Evolutionary conservation across 2,888 invertebrate species (phyloP).

Genomic region (Lymantria monacha): DNA sequence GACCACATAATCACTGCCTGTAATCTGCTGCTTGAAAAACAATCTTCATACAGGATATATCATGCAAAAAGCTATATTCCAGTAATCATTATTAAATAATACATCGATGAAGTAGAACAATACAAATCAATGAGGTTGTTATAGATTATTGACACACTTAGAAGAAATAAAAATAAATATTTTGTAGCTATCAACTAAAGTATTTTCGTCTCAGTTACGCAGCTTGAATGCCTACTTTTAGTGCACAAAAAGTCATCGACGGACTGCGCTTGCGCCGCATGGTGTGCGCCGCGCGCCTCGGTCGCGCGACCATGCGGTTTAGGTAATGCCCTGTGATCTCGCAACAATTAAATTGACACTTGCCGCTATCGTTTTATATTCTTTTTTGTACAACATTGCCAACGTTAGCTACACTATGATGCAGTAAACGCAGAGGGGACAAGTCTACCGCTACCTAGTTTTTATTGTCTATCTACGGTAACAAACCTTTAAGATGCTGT

Average conservation of each 20-base stretch:
- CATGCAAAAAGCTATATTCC: too few relatives aligned
- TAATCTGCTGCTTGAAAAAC: too few relatives aligned
- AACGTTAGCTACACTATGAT: neutral
- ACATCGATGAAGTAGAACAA: neutral
- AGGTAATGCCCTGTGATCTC: constrained; percentile 8
- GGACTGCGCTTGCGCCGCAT: constrained; percentile 7
- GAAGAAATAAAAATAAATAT: constrained; percentile 1
- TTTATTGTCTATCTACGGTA: too few relatives aligned
- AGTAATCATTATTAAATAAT: too few relatives aligned
- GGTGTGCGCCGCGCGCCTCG: neutral
- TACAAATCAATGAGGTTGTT: neutral
- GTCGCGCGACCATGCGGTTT: constrained; percentile 4
- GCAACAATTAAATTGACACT: constrained; percentile 15
- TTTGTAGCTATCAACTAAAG: constrained; percentile 3
- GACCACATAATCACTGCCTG: too few relatives aligned
- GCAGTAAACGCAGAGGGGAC: too few relatives aligned
- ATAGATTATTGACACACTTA: neutral
- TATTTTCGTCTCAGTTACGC: constrained; percentile 28
- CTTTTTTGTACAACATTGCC: neutral
- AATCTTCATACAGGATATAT: too few relatives aligned
- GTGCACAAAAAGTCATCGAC: constrained; percentile 30
- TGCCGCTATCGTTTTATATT: neutral
- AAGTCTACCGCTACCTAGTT: too few relatives aligned
- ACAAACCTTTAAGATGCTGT: too few relatives aligned
- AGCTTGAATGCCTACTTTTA: constrained; percentile 27